A percentile compares a stretch with the other conserved stretches of the same genome.
Evolutionary conservation across 92 coral and sea anemone species (phyloP).

Genomic region (Zoanthus gigantus): DNA sequence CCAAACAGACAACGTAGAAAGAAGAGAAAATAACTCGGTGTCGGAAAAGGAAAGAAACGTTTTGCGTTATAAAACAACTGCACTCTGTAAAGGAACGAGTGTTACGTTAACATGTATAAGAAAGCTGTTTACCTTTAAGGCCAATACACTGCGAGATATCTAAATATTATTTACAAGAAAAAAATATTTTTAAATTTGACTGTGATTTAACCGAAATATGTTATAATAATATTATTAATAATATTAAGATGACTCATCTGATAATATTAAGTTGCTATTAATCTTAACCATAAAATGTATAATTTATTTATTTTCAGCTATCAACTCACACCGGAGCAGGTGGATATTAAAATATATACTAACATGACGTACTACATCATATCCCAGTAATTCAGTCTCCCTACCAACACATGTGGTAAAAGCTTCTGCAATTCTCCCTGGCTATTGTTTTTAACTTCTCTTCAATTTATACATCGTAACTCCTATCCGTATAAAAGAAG

Average conservation of each 20-base stretch:
- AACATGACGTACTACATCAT: background rate
- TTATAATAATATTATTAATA: background rate
- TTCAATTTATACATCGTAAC: too few relatives aligned
- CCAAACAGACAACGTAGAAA: too few relatives aligned
- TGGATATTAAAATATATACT: background rate
- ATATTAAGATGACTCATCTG: background rate
- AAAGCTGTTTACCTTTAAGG: background rate
- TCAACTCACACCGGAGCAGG: background rate
- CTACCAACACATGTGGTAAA: background rate
- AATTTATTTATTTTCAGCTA: background rate
- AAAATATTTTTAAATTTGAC: constrained; percentile 3
- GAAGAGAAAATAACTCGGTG: too few relatives aligned
- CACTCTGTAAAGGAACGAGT: too few relatives aligned
- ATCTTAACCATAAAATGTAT: constrained; percentile 35
- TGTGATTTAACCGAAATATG: background rate
- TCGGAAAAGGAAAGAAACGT: too few relatives aligned
- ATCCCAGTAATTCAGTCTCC: background rate
- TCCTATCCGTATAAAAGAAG: too few relatives aligned
- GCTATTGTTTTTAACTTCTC: too few relatives aligned
- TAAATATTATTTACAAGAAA: constrained; percentile 11
- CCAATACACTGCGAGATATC: background rate
- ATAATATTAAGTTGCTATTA: background rate
- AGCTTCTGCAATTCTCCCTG: background rate
- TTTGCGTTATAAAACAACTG: too few relatives aligned
- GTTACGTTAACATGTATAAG: too few relatives aligned